Evolutionary conservation across 2,113 vertebrate genomes (phyloP), one percentile per base, ranked within the genome.

Genomic region (Barbus barbus): DNA sequence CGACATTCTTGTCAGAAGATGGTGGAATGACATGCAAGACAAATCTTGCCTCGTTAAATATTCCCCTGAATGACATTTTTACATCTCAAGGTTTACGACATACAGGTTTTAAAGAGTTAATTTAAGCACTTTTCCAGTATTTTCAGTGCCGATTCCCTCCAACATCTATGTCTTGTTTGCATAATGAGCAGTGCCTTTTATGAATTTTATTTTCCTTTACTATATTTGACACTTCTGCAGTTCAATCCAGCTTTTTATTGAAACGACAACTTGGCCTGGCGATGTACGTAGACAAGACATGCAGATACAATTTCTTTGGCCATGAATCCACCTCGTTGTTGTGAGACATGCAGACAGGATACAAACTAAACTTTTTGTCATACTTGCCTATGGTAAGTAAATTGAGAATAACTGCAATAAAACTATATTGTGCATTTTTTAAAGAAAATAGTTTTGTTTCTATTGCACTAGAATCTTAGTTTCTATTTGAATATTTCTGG

Each of bases 1-100:
- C 3, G 46, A 71, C 80, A 82, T 69, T 71, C 80, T 69, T 82
- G 65, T 82, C 46, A 2, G 44, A 56, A 71, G 80, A 81, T 81
- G 41, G 78, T 67, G 26, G 61, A 65, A 82, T 82, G 80, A 82
- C 80, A 82, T 72, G 63, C 80, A 36, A 82, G 61, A 82, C 80
- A 71, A 82, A 82, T 82, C 65, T 56, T 48, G 38, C 18, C 22
- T 36, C 46, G 28, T 80, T 80, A 31, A 80, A 80, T 67, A 67
- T 80, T 65, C 24, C 31, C 44, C 44, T 1, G 20, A 81, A 20
- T 56, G 63, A 36, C 31, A 31, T 71, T 81, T 81, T 56, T 53
- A 81, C 65, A 31, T 81, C 46, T 81, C 48, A 71, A 51, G 46
- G 65, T 53, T 26, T 67, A 48, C 1, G 14, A 77, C 75, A 78